Percentiles rank a stretch among this genome's conserved stretches.
These are phyloP conservation scores for Gadopsis marmoratus DNA, from an alignment of 2,797 vertebrate species.

Conservation along the genomic window DNA sequence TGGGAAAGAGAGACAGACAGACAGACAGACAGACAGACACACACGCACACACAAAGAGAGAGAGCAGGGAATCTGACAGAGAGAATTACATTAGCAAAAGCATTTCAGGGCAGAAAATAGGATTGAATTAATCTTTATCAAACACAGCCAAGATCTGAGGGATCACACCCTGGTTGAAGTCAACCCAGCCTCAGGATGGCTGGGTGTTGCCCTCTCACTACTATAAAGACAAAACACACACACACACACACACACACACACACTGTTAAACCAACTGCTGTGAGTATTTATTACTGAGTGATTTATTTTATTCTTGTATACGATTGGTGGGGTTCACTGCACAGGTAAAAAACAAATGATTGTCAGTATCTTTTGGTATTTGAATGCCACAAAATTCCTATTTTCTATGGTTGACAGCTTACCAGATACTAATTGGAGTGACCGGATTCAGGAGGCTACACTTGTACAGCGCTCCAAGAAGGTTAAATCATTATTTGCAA, in stretches of 20 bases:
- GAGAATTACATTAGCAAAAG: conserved; percentile 85
- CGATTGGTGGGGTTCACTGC: neutral
- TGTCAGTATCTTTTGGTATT: neutral
- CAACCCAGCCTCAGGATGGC: conserved; percentile 47
- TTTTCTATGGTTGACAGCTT: conserved; percentile 10
- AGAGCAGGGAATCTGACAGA: conserved; percentile 61
- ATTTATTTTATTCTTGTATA: conserved; percentile 5
- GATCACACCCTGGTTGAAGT: conserved; percentile 66
- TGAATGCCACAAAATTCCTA: conserved; percentile 12
- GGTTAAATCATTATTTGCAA: conserved; percentile 46
- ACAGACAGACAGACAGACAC: conserved; percentile 34
- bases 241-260: conserved; percentile 36
- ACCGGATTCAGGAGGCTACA: conserved; percentile 1
- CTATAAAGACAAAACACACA: conserved; percentile 29
- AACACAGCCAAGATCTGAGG: conserved; percentile 78
- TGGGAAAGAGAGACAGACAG: conserved; percentile 60
- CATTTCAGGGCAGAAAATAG: conserved; percentile 89
- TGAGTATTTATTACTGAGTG: conserved; percentile 21
- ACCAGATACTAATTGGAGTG: conserved; percentile 25
- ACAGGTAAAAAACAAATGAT: neutral
- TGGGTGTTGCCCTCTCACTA: conserved; percentile 51
- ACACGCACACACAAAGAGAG: conserved; percentile 25
- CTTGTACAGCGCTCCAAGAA: conserved; percentile 26
- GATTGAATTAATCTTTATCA: conserved; percentile 90
- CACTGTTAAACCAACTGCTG: conserved; percentile 14